A percentile compares a stretch with the other conserved stretches of the same genome.
Evolutionary conservation across 1,140 invertebrate species (phyloP).

Genomic region (Brachionus asplanchnoidis): DNA sequence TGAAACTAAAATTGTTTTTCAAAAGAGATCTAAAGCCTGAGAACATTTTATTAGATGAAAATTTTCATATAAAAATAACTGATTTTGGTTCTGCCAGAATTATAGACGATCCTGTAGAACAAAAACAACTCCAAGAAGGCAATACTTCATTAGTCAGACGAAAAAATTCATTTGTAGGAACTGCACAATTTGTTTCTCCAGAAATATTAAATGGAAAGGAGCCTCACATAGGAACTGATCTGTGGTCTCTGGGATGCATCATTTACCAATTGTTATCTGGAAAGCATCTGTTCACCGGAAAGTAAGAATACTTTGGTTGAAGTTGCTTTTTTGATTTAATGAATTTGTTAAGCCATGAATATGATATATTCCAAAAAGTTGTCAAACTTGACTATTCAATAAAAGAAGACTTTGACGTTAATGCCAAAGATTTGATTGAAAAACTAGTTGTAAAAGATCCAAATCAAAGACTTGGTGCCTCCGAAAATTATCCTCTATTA

Average conservation of each 20-base stretch:
- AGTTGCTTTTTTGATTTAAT: background rate
- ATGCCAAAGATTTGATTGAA: conserved; percentile 78
- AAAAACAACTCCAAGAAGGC: conserved; percentile 27
- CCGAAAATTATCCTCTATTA: conserved; percentile 67
- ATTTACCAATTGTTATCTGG: conserved; percentile 94
- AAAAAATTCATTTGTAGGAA: conserved; percentile 89
- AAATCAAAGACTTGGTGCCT: conserved; percentile 72
- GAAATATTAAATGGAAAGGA: conserved; percentile 80
- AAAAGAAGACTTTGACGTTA: conserved; percentile 77
- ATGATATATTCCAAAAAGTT: conserved; percentile 94
- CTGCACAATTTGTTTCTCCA: conserved; percentile 95
- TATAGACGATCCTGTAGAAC: conserved; percentile 54
- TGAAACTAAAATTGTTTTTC: background rate
- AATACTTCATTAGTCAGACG: conserved; percentile 38
- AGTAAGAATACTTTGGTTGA: conserved; percentile 54
- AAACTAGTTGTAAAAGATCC: conserved; percentile 75
- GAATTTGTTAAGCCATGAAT: conserved; percentile 69
- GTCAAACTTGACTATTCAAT: conserved; percentile 82
- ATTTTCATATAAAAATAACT: conserved; percentile 91
- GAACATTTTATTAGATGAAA: conserved; percentile 71
- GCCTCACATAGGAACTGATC: conserved; percentile 70
- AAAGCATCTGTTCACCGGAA: conserved; percentile 79
- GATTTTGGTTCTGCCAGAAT: conserved; percentile 96
- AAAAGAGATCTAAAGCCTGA: conserved; percentile 62
- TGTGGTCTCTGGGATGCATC: conserved; percentile 97